Evolutionary conservation across 2,888 invertebrate species (phyloP), one percentile per base, ranked within the genome.

Genomic region (Drosophila mercatorum): DNA sequence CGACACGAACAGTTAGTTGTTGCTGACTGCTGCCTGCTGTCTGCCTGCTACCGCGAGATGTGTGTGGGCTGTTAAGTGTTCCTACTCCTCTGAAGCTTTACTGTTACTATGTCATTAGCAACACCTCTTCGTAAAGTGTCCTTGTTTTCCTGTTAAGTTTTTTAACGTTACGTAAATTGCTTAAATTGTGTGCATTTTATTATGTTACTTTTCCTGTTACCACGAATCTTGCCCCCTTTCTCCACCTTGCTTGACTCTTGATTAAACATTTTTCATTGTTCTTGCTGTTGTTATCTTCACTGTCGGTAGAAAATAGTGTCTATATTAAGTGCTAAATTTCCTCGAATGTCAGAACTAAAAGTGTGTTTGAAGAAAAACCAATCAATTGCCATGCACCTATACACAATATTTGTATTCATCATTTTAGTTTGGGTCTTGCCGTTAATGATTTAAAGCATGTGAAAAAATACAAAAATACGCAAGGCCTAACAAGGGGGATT

Each of bases 161-260:
- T 84, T 76, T 79, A 76, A 72, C 81, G 71, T 80, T 84, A 84
- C 80, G 76, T 84, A 79, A 83, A 81, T 83, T 83, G 78, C 73
- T 83, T 78, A 81, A 83, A 83, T 84, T 84, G 81, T 79, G 79
- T 68, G 74, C 76, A 81, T 84, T 82, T 84, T 81, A 84, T 79
- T 79, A 79, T 70, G 72, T 72, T 72, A 74, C 68, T 71, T 72
- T 83, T 76, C 74, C 65, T 63, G 64, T 66, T 67, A 70, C 59
- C 68, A 66, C 62, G 66, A 67, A 43, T 26, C 40, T 52, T 61
- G 11, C n/a, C 5, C 14, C 53, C 8, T 28, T 28, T 26, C 3
- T n/a, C 8, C 51, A 41, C 68, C 34, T 40, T 36, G 40, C 58
- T 46, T 67, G 68, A 73, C 73, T 80, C 77, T 68, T 80, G 28